These are phyloP conservation scores for Eptesicus fuscus DNA, from an alignment of 2,113 vertebrate genomes.

Conservation along the genomic window DNA sequence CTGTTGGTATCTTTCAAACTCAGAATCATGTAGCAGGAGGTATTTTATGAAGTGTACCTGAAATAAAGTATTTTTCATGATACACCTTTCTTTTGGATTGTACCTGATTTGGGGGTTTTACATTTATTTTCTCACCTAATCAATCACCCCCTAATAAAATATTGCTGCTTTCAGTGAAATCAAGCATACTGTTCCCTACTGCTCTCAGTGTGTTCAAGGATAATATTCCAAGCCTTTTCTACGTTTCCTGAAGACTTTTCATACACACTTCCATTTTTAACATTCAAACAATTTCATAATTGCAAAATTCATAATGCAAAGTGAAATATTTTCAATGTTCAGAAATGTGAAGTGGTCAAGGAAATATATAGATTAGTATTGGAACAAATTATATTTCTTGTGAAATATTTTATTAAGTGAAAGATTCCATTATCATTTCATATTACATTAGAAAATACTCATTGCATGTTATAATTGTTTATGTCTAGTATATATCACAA, in stretches of 20 bases:
- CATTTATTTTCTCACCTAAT: slow-evolving; percentile 41
- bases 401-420: slow-evolving; percentile 38
- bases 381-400: slow-evolving; percentile 24
- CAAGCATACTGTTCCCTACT: neutral
- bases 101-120: slow-evolving; percentile 18
- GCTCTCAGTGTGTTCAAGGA: neutral
- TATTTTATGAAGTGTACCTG: slow-evolving; percentile 46
- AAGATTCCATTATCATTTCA: slow-evolving; percentile 44
- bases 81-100: slow-evolving; percentile 53
- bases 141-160: slow-evolving; percentile 43
- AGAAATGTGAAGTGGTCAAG: slow-evolving; percentile 45
- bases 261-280: slow-evolving; percentile 51
- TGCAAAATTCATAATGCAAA: slow-evolving; percentile 52
- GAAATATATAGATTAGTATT: neutral
- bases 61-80: slow-evolving; percentile 39
- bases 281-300: slow-evolving; percentile 52
- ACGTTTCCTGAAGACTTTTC: slow-evolving; percentile 46
- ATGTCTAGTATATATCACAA: slow-evolving; percentile 39
- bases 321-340: slow-evolving; percentile 46
- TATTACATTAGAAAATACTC: slow-evolving; percentile 56
- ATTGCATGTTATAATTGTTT: slow-evolving; percentile 55
- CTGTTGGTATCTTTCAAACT: slow-evolving; percentile 43
- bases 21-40: slow-evolving; percentile 9
- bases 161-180: slow-evolving; percentile 8
- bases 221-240: slow-evolving; percentile 15